Conservation (phyloP, 2,113 vertebrate species). For the Eurystomus gularis region DNA sequence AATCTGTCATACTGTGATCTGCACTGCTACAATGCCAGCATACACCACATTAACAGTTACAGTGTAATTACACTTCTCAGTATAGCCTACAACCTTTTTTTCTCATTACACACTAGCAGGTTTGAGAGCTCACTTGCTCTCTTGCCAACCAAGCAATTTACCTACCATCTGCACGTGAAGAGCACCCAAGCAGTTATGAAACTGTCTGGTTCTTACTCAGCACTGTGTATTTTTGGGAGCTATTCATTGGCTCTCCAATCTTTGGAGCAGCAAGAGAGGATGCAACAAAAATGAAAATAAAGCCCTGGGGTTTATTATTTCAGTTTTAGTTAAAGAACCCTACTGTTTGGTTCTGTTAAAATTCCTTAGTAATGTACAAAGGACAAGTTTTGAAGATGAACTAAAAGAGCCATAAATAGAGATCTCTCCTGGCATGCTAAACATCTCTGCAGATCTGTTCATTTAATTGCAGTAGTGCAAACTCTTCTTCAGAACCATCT, state of each 20-base stretch:
- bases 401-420: neutral
- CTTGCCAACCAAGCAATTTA: neutral
- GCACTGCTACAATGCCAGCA: neutral
- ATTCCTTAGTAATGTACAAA: neutral
- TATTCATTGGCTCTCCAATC: neutral
- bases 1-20: neutral
- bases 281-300: neutral
- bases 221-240: neutral
- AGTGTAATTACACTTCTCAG: neutral
- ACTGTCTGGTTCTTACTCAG: neutral
- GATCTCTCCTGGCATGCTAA: neutral
- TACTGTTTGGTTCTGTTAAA: neutral
- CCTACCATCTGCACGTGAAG: neutral
- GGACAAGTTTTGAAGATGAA: neutral
- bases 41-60: neutral
- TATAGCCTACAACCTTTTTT: neutral
- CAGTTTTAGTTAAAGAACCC: neutral
- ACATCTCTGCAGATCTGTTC: constrained; percentile 14
- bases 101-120: neutral
- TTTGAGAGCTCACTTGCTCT: neutral
- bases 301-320: neutral
- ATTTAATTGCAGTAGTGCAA: constrained; percentile 12
- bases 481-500: constrained; percentile 3
- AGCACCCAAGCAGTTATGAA: neutral
- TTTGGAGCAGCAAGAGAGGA: neutral